phyloP scores from a whole-genome alignment of 2,888 invertebrate species.

The Caenorhabditis sp. region DNA sequence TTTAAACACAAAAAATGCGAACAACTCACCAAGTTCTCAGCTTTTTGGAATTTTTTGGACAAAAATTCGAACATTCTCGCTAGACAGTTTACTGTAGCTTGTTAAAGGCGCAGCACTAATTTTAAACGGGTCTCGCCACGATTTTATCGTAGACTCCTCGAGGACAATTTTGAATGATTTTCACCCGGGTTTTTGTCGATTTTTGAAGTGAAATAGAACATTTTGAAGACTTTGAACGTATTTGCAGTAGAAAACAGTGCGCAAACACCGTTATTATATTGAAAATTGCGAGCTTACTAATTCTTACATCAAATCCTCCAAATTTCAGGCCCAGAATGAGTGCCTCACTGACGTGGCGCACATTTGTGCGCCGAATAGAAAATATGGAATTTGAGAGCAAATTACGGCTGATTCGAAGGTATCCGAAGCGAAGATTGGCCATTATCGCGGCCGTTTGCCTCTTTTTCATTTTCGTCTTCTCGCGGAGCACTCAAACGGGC shows the following conservation, averaged over 20 bases:
- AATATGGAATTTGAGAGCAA: conserved; percentile 54
- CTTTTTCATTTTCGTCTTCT: conserved; percentile 51
- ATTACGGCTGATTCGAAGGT: conserved; percentile 41
- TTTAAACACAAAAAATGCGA: background rate
- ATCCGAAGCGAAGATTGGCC: conserved; percentile 43
- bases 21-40: too few species aligned
- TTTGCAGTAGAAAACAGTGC: too few species aligned
- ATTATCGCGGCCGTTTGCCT: conserved; percentile 18
- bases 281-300: background rate
- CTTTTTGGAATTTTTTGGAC: background rate
- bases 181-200: too few species aligned
- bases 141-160: background rate
- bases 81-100: conserved; percentile 1
- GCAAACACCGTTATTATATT: too few species aligned
- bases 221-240: too few species aligned
- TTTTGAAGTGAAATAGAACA: background rate
- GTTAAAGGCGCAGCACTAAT: conserved; percentile 9
- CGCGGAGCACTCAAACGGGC: conserved; percentile 1
- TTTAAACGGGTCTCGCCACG: conserved; percentile 16
- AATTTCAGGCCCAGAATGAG: conserved; percentile 38
- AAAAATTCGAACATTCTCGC: background rate
- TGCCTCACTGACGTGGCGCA: conserved; percentile 38
- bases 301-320: background rate
- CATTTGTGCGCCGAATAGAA: conserved; percentile 50
- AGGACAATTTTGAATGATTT: too few species aligned